Conservation (phyloP, 2,888 invertebrate species). For the Allolobophora icterica region DNA sequence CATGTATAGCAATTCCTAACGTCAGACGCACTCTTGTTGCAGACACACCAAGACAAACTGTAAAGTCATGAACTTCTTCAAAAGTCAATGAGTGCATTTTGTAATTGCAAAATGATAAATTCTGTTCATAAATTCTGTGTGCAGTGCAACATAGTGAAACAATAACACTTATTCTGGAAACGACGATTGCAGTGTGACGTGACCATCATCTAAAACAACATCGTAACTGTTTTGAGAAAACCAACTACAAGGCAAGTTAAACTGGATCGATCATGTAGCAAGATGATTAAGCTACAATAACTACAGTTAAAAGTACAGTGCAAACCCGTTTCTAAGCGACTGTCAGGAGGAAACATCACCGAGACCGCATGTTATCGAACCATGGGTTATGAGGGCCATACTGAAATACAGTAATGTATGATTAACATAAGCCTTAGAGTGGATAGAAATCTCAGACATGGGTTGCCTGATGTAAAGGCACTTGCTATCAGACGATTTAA, state of each 20-base stretch:
- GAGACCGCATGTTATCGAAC: no score
- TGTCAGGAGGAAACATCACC: no score
- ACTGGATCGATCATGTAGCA: background rate
- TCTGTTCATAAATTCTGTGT: background rate
- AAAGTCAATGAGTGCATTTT: slow-evolving; percentile 17
- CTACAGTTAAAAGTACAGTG: background rate
- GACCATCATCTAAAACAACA: background rate
- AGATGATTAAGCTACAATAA: background rate
- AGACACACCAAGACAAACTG: background rate
- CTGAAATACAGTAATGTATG: no score
- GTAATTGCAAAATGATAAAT: background rate
- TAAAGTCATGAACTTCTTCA: background rate
- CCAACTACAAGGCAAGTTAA: background rate
- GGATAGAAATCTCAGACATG: no score
- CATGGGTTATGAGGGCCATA: no score
- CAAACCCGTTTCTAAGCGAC: no score
- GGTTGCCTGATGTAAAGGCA: no score
- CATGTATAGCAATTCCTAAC: background rate
- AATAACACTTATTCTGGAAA: slow-evolving; percentile 1
- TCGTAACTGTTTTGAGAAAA: background rate
- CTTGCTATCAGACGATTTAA: no score
- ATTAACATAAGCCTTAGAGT: no score
- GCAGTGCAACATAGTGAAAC: background rate
- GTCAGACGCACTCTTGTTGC: no score
- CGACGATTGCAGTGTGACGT: background rate